Base-by-base conservation (phyloP, 2,888 invertebrate species). In the Hypsopygia costalis region DNA sequence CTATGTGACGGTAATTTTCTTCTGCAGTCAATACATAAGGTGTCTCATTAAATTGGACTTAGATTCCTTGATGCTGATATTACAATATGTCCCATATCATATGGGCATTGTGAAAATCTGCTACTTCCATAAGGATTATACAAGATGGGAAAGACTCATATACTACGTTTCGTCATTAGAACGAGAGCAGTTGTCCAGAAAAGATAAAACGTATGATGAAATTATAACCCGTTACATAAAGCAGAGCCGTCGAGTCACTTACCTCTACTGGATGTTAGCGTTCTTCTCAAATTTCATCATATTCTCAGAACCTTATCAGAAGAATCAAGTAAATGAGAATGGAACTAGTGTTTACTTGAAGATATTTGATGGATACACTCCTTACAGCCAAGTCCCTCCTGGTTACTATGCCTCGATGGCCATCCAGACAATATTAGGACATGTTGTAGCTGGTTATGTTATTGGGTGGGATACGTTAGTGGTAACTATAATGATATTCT, bases 41-140 rank as follows among this genome's bases (percentile, higher is more conserved):
- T 75, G 70, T 41, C 34, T 56, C 3, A 45, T 73, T 9, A 52
- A 51, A 31, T 61, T 66, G n/a, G 54, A 64, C 22, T 1, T 44
- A 1, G 58, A 51, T n/a, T 63, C 67, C 1, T 34, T 81, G 0
- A 64, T 63, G 35, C 50, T 69, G 4, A 64, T 81, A 21, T 49
- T 81, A 0, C 69, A 78, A 39, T 75, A 69, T 37, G 70, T 70
- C 3, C 80, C 81, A 1, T 81, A 79, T 43, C 81, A 81, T 40
- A 62, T 80, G 50, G 79, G 78, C 0, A 57, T 78, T 1, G 25
- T 71, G 0, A 81, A 81, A 44, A 41, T 62, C 1, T 68, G 69
- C 41, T 65, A 66, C 35, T 80, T 81, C 35, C 56, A 63, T 41
- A 72, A 59, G 43, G 46, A 77, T 44, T 62, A 72, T 41, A 50